Percentiles rank a stretch among this genome's conserved stretches.
Conservation (phyloP, 2,888 invertebrate species). For the Andrena flavipes region DNA sequence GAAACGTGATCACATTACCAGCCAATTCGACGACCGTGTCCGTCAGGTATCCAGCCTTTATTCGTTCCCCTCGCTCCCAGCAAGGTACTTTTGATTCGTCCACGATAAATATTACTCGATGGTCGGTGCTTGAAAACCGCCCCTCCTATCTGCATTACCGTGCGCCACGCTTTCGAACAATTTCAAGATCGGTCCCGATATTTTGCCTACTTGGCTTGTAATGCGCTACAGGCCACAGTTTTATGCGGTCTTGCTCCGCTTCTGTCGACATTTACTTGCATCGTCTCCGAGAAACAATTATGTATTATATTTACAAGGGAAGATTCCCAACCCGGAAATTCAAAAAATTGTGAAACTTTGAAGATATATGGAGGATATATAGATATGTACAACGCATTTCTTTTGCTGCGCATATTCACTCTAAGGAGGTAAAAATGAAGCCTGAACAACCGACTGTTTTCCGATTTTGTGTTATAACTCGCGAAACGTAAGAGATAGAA, state of each 20-base stretch:
- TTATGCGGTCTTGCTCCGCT: not conserved
- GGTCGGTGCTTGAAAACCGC: not conserved
- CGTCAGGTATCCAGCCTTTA: slow-evolving; percentile 24
- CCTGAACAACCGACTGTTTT: too few species aligned
- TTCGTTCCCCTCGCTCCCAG: slow-evolving; percentile 17
- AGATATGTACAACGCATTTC: too few species aligned
- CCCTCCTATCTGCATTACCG: not conserved
- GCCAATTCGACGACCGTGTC: slow-evolving; percentile 47
- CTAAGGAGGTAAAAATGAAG: too few species aligned
- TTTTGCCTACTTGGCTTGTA: not conserved
- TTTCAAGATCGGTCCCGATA: not conserved
- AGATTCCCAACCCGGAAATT: too few species aligned
- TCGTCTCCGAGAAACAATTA: not conserved
- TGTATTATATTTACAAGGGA: too few species aligned
- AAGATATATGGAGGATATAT: too few species aligned
- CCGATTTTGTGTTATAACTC: too few species aligned
- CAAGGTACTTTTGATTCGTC: slow-evolving; percentile 46
- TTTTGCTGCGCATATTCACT: too few species aligned
- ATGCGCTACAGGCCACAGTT: not conserved
- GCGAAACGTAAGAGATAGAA: too few species aligned
- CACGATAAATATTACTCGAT: slow-evolving; percentile 28
- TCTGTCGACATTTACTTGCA: not conserved
- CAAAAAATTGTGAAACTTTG: too few species aligned
- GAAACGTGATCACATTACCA: slow-evolving; percentile 64
- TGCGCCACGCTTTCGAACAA: not conserved